Percentiles rank a stretch among this genome's conserved stretches.
Conservation (phyloP, 2,888 invertebrate species). For the Cacoxenus indagator region DNA sequence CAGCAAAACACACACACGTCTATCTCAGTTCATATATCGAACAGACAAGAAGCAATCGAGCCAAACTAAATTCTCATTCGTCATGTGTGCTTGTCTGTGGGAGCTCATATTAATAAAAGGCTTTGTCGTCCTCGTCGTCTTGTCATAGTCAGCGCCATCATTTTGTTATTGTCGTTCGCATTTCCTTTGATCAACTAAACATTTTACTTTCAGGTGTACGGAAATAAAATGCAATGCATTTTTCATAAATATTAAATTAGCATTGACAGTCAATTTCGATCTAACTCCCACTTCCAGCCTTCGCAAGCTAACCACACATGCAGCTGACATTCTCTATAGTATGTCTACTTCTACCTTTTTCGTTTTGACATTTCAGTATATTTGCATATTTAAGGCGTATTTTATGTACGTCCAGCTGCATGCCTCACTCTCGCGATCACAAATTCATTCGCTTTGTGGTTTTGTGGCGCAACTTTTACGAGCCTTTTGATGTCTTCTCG, state of each 20-base stretch:
- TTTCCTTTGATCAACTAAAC: neutral
- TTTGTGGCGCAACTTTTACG: slow-evolving; percentile 14
- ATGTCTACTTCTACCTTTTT: neutral
- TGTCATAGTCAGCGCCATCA: neutral
- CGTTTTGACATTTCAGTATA: neutral
- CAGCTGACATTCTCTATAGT: neutral
- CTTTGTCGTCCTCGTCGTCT: neutral
- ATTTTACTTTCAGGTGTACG: neutral
- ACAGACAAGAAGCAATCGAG: neutral
- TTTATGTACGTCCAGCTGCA: neutral
- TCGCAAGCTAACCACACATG: neutral
- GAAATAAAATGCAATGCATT: neutral
- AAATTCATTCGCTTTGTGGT: neutral
- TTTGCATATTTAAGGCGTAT: slow-evolving; percentile 17
- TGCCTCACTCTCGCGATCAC: neutral
- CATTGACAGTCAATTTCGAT: neutral
- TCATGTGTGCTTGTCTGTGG: neutral
- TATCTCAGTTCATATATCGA: neutral
- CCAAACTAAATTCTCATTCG: neutral
- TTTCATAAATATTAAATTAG: slow-evolving; percentile 21
- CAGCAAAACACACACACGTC: neutral
- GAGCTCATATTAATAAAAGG: neutral
- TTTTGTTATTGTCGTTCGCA: neutral
- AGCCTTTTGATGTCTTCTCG: slow-evolving; percentile 11
- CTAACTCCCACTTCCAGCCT: neutral